Conservation (phyloP, 2,113 vertebrate genomes). For the Grallaria varia region DNA sequence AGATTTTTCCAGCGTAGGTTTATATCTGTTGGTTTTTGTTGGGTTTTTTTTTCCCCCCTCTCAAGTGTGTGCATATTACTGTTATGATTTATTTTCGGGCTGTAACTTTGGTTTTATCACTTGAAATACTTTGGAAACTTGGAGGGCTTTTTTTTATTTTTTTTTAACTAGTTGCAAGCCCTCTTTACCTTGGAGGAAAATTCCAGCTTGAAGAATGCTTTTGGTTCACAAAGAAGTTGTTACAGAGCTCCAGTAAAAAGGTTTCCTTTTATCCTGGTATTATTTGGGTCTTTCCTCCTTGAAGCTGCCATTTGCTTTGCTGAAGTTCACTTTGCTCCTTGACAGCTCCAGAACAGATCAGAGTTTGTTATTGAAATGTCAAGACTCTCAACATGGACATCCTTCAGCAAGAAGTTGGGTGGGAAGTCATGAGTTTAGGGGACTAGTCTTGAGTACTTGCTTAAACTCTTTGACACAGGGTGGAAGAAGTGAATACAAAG, state of each 20-base stretch:
- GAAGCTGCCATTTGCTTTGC: not conserved
- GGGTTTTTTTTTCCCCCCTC: not conserved
- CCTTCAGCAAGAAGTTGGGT: not conserved
- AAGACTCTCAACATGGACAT: not conserved
- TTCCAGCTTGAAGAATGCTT: not conserved
- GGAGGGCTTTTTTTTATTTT: not conserved
- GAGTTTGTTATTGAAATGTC: not conserved
- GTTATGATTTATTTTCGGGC: slow-evolving; percentile 52
- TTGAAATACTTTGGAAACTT: slow-evolving; percentile 45
- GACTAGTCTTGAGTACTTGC: not conserved
- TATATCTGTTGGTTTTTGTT: not conserved
- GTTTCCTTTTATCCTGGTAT: not conserved
- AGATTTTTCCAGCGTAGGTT: slow-evolving; percentile 58
- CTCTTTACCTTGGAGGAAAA: not conserved
- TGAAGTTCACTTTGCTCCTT: not conserved
- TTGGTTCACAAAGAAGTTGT: not conserved
- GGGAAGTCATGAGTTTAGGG: not conserved
- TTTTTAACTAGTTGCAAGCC: not conserved
- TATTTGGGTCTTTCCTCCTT: not conserved
- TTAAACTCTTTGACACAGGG: not conserved
- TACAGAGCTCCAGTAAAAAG: not conserved
- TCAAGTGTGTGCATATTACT: slow-evolving; percentile 1
- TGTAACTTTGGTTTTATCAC: slow-evolving; percentile 35
- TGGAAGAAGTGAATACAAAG: not conserved
- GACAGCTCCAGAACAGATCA: not conserved